phyloP scores from a whole-genome alignment of 2,113 vertebrate genomes.

The Zosterops borbonicus region DNA sequence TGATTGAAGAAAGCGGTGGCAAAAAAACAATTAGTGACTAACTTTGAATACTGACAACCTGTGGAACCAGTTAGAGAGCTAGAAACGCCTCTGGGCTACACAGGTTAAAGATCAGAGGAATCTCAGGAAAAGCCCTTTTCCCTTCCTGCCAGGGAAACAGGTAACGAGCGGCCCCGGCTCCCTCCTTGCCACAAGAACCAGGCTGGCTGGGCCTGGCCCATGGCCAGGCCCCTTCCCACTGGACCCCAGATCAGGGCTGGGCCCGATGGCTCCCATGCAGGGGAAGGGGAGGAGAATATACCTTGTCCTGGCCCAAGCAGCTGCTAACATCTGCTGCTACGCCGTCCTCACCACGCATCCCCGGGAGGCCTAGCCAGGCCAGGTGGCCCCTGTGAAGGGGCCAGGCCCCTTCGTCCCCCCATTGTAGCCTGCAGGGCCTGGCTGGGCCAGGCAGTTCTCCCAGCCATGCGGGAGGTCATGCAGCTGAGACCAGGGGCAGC shows the following conservation, averaged over 20 bases:
- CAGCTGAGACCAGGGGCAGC: neutral
- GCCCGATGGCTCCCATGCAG: neutral
- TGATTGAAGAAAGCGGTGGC: neutral
- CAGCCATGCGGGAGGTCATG: neutral
- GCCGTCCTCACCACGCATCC: too few species aligned
- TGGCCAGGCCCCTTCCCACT: neutral
- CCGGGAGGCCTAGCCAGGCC: neutral
- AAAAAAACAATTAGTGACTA: too few species aligned
- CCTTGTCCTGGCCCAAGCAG: neutral
- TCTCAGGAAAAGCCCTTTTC: neutral
- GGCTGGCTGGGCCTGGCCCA: too few species aligned
- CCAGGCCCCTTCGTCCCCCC: neutral
- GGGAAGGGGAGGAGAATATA: neutral
- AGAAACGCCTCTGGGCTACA: too few species aligned
- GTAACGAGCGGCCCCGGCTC: too few species aligned
- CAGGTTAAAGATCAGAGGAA: neutral
- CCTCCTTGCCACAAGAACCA: neutral
- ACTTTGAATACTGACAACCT: too few species aligned
- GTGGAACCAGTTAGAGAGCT: too few species aligned
- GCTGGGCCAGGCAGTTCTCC: neutral
- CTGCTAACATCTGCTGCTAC: neutral
- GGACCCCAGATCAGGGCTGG: too few species aligned
- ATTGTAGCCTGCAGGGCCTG: neutral
- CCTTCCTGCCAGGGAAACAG: neutral
- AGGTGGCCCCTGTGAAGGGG: neutral